Conservation (phyloP, 2,888 invertebrate genomes). For the Megastigmus dorsalis region DNA sequence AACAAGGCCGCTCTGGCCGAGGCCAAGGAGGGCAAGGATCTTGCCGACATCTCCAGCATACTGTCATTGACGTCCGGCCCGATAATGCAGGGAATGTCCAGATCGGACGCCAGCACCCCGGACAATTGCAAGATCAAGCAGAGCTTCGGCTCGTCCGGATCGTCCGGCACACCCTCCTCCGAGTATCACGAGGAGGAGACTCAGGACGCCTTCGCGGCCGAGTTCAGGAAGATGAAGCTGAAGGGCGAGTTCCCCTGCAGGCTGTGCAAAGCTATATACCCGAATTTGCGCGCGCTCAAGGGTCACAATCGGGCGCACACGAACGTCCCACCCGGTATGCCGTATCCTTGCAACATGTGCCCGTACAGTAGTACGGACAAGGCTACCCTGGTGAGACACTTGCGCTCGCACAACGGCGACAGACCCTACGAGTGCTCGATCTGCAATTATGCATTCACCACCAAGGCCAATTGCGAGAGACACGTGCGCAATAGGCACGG, state of each 20-base stretch:
- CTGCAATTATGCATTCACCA: slow-evolving; percentile 98
- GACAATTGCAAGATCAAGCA: slow-evolving; percentile 60
- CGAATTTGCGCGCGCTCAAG: slow-evolving; percentile 91
- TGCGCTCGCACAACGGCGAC: slow-evolving; percentile 96
- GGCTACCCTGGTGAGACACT: slow-evolving; percentile 91
- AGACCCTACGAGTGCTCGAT: slow-evolving; percentile 94
- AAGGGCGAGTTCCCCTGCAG: slow-evolving; percentile 93
- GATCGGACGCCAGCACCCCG: slow-evolving; percentile 65
- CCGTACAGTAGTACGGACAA: slow-evolving; percentile 92
- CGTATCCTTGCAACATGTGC: slow-evolving; percentile 95
- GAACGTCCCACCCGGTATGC: slow-evolving; percentile 82
- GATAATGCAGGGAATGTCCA: slow-evolving; percentile 63
- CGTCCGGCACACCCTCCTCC: slow-evolving; percentile 67
- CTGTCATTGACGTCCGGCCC: slow-evolving; percentile 82
- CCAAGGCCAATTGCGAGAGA: slow-evolving; percentile 97
- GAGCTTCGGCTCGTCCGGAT: slow-evolving; percentile 65
- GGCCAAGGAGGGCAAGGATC: slow-evolving; percentile 79
- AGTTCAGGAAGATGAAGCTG: slow-evolving; percentile 91
- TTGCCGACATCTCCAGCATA: slow-evolving; percentile 91
- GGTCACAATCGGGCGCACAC: slow-evolving; percentile 93
- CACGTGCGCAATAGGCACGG: slow-evolving; percentile 94
- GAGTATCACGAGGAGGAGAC: slow-evolving; percentile 82
- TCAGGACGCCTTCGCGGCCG: slow-evolving; percentile 89
- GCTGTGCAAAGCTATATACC: slow-evolving; percentile 90
- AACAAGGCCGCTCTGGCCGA: slow-evolving; percentile 78